These are phyloP conservation scores for Chelonia mydas DNA, from an alignment of 2,797 vertebrate species.

Conservation along the genomic window DNA sequence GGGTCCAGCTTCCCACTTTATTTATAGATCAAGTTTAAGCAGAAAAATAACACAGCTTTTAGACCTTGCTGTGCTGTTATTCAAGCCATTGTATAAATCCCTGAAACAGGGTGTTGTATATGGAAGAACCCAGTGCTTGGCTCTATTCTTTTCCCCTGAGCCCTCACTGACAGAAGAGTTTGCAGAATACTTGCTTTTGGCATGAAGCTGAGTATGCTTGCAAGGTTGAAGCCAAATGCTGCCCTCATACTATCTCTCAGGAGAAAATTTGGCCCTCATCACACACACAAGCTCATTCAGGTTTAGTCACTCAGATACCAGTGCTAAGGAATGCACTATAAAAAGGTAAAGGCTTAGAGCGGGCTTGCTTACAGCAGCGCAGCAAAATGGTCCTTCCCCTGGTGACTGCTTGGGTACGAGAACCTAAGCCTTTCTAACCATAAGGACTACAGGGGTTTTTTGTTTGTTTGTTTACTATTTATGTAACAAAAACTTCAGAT, in stretches of 20 bases:
- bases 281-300: background rate
- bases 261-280: background rate
- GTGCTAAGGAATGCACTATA: background rate
- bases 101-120: background rate
- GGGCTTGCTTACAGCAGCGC: background rate
- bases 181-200: constrained; percentile 6
- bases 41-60: constrained; percentile 28
- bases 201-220: background rate
- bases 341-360: background rate
- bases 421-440: background rate
- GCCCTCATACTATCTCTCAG: background rate
- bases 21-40: background rate
- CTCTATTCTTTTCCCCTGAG: background rate
- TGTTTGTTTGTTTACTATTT: too few species aligned
- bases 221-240: background rate
- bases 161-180: background rate
- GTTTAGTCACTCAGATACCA: background rate
- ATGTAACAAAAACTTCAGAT: background rate
- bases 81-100: background rate
- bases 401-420: background rate
- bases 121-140: background rate
- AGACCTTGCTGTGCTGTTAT: background rate
- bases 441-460: too few species aligned
- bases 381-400: background rate
- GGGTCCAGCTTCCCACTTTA: background rate